These are phyloP conservation scores for Dissostichus mawsoni DNA, from an alignment of 2,113 vertebrate species.

Conservation along the genomic window DNA sequence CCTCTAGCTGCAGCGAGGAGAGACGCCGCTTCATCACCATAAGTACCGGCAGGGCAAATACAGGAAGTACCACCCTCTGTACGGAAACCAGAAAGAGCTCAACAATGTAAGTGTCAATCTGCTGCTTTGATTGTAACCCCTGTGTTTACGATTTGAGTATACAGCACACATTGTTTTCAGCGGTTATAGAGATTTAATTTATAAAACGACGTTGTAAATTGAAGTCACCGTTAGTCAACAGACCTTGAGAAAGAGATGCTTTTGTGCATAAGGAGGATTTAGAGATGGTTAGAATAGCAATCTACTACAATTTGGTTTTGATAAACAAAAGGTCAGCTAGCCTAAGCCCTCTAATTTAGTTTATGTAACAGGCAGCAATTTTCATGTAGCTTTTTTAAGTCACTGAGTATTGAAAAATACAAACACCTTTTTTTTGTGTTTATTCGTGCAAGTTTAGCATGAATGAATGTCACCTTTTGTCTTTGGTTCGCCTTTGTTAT, in stretches of 20 bases:
- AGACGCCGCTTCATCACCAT: slow-evolving; percentile 86
- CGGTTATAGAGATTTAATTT: neutral
- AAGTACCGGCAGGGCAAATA: slow-evolving; percentile 97
- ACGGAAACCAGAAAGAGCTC: slow-evolving; percentile 93
- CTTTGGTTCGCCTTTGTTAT: too few species aligned
- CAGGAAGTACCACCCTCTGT: slow-evolving; percentile 92
- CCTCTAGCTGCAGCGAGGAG: slow-evolving; percentile 84
- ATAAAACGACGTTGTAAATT: neutral
- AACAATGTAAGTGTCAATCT: slow-evolving; percentile 85
- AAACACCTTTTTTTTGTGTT: too few species aligned
- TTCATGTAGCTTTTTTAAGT: too few species aligned
- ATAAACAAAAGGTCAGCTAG: too few species aligned
- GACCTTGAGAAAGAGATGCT: neutral
- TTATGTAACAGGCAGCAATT: too few species aligned
- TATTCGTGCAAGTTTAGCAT: too few species aligned
- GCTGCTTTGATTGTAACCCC: neutral
- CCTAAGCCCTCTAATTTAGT: too few species aligned
- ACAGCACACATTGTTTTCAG: neutral
- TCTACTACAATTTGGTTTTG: too few species aligned
- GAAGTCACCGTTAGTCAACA: neutral
- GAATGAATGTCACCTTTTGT: too few species aligned
- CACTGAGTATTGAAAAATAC: too few species aligned
- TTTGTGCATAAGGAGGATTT: too few species aligned
- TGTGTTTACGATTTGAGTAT: neutral
- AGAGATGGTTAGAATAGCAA: too few species aligned